Evolutionary conservation across 1,140 invertebrate genomes (phyloP), one percentile per base, ranked within the genome.

Genomic region (Trypoxylus dichotomus): DNA sequence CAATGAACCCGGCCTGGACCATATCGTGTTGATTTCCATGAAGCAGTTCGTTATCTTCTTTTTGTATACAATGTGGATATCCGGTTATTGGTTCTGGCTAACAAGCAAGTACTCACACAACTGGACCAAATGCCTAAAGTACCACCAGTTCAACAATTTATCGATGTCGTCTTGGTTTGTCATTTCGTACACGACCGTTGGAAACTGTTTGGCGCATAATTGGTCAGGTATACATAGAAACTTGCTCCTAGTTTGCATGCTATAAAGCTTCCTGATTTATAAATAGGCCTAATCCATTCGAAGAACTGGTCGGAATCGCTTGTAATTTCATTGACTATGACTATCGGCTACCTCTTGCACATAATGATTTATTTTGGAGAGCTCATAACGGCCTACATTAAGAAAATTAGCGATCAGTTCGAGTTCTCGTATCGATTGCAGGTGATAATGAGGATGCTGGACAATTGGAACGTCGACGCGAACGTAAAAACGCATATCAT

Each of bases 171-270:
- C 19, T 19, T 47, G 41, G 74, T 75, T 27, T 2, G 15, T 75
- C 7, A n/a, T 75, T 25, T 75, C 32, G 13, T 47, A 58, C 15
- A 42, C 41, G 21, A 29, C 41, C 5, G 15, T 75, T 10, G 43
- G 74, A 21, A 75, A 54, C 47, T 27, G 32, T 21, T 75, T 75
- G 19, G 41, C 19, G 1, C 74, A 75, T 29, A 54, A 27, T 25
- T 75, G 42, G 21, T 47, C 74, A 11, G 74, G 74, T 75, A 75
- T 54, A n/a, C n/a, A n/a, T n/a, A n/a, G n/a, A n/a, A n/a, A n/a
- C n/a, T n/a, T n/a, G n/a, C n/a, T n/a, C n/a, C n/a, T n/a, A n/a
- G n/a, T n/a, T n/a, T n/a, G n/a, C 21, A 58, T 58, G 32, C 10
- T 8, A 0, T 37, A 37, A 32, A 37, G 10, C 10, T 5, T 37